phyloP scores from a whole-genome alignment of 2,797 vertebrate species.

The Syngnathus acus region DNA sequence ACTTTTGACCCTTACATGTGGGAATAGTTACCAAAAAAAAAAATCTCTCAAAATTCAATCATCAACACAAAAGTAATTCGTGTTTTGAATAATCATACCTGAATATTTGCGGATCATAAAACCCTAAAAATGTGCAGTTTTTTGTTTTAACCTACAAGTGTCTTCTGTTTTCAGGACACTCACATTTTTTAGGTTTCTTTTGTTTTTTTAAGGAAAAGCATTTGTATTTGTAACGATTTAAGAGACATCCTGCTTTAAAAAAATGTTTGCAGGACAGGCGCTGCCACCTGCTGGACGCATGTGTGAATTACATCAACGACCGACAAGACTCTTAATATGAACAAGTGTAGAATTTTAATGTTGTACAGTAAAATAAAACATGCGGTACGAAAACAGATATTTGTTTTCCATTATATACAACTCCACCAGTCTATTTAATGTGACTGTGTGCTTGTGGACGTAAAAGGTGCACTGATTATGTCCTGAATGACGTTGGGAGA shows the following conservation, averaged over 20 bases:
- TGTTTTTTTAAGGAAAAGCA: slow-evolving; percentile 12
- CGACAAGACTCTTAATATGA: background rate
- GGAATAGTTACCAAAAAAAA: too few relatives aligned
- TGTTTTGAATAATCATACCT: background rate
- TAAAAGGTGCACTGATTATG: slow-evolving; percentile 45
- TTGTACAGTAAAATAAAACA: background rate
- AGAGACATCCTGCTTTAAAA: slow-evolving; percentile 6
- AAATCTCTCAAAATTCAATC: background rate
- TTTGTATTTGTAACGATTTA: slow-evolving; percentile 14
- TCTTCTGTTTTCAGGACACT: background rate
- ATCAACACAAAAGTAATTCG: background rate
- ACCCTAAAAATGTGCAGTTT: background rate
- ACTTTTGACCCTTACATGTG: background rate
- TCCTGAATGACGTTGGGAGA: slow-evolving; percentile 55
- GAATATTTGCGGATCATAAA: background rate
- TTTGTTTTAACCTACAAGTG: background rate
- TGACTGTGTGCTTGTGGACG: slow-evolving; percentile 38
- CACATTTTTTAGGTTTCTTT: background rate
- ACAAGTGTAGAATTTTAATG: slow-evolving; percentile 1
- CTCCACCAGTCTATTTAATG: background rate
- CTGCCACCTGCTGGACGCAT: slow-evolving; percentile 57
- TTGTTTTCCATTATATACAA: background rate
- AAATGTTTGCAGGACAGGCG: slow-evolving; percentile 21
- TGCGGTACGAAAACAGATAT: background rate
- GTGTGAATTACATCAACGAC: slow-evolving; percentile 19